These are phyloP conservation scores for Poecilia latipinna DNA, from an alignment of 2,113 vertebrate genomes.

Conservation along the genomic window DNA sequence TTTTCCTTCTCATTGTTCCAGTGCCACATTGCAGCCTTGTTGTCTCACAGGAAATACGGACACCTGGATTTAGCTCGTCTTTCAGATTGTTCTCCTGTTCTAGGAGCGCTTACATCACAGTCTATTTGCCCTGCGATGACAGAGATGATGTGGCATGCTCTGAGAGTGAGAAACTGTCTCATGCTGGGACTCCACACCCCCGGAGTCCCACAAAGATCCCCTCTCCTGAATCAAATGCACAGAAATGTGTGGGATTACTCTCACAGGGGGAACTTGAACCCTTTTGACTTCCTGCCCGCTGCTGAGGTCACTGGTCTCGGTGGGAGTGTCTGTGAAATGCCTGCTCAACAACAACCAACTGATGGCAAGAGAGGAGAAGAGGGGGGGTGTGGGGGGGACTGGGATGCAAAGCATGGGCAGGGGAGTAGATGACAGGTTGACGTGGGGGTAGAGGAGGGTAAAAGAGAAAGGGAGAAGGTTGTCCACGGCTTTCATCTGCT, in stretches of 20 bases:
- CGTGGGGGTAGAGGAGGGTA: constrained; percentile 29
- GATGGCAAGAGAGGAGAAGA: constrained; percentile 40
- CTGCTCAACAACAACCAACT: constrained; percentile 67
- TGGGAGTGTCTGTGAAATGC: constrained; percentile 80
- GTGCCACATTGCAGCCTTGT: constrained; percentile 46
- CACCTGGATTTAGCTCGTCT: constrained; percentile 64
- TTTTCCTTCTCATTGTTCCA: constrained; percentile 72
- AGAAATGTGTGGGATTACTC: constrained; percentile 80
- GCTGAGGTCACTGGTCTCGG: constrained; percentile 82
- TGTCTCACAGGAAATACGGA: constrained; percentile 37
- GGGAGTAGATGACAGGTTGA: constrained; percentile 58
- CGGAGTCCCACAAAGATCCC: constrained; percentile 32
- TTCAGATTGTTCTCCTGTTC: constrained; percentile 41
- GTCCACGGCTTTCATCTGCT: constrained; percentile 42
- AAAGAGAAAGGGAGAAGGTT: neutral
- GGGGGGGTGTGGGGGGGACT: constrained; percentile 11
- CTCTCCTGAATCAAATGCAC: constrained; percentile 56
- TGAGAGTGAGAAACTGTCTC: constrained; percentile 64
- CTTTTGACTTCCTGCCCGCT: constrained; percentile 80
- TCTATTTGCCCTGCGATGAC: constrained; percentile 32
- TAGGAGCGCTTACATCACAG: constrained; percentile 6
- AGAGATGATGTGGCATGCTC: constrained; percentile 62
- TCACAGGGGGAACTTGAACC: constrained; percentile 79
- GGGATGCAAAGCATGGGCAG: constrained; percentile 20
- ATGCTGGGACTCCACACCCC: constrained; percentile 61